phyloP scores from a whole-genome alignment of 53 echinoderm and acorn worm genomes.

The Stichopus horrens region DNA sequence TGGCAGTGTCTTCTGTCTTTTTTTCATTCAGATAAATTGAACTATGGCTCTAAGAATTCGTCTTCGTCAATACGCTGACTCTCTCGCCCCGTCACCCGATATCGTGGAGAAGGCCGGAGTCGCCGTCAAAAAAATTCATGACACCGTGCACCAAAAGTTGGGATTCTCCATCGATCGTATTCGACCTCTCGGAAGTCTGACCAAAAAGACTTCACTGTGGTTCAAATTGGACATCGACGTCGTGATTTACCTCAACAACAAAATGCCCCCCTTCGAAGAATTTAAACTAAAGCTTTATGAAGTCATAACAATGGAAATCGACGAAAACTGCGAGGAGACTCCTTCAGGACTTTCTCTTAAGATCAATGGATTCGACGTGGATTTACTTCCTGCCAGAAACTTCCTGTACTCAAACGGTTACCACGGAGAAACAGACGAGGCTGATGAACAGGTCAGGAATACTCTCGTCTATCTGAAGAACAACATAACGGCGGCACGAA shows the following conservation, averaged over 20 bases:
- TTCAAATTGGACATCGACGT: conserved; percentile 37
- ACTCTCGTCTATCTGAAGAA: neutral
- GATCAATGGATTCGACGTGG: no score
- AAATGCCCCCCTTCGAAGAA: conserved; percentile 2
- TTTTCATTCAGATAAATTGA: neutral
- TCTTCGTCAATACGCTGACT: conserved; percentile 11
- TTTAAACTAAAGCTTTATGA: conserved; percentile 14
- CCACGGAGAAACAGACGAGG: neutral
- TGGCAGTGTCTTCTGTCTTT: neutral
- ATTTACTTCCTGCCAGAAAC: no score
- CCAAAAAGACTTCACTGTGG: conserved; percentile 29
- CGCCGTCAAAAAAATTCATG: neutral
- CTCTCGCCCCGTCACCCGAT: neutral
- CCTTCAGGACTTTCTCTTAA: neutral
- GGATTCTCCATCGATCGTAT: conserved; percentile 39
- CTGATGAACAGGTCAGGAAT: neutral
- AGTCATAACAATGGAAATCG: conserved; percentile 22
- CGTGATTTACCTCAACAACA: conserved; percentile 22
- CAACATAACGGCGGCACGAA: neutral
- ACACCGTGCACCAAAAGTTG: neutral
- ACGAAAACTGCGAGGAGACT: conserved; percentile 11
- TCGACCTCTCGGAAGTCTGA: neutral
- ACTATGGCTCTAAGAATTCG: neutral
- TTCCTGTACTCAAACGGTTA: neutral
- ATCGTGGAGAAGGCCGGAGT: neutral